These are phyloP conservation scores for Cephalopholis sonnerati DNA, from an alignment of 2,113 vertebrate species.

Conservation along the genomic window DNA sequence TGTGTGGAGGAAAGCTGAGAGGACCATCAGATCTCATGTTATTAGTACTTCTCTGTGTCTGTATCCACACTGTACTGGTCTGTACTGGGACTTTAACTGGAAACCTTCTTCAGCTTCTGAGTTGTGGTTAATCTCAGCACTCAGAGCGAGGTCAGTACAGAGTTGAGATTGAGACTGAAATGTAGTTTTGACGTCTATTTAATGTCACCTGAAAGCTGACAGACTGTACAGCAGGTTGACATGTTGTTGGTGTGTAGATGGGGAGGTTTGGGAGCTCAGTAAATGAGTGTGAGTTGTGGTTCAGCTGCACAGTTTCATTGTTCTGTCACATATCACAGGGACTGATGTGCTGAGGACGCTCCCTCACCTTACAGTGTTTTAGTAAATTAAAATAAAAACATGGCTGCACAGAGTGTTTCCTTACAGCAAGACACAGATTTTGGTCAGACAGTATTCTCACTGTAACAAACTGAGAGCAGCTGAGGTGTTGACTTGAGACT, in stretches of 20 bases:
- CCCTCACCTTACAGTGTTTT: not conserved
- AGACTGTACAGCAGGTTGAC: not conserved
- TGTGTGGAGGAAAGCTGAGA: not conserved
- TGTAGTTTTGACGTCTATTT: not conserved
- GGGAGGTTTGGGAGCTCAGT: not conserved
- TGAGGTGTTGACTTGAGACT: not conserved
- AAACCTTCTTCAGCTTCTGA: not conserved
- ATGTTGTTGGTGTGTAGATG: not conserved
- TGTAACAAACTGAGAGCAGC: not conserved
- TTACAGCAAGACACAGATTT: not conserved
- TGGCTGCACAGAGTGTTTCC: not conserved
- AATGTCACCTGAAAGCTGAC: not conserved
- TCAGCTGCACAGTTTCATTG: not conserved
- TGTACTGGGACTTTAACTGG: not conserved
- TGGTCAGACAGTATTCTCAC: not conserved
- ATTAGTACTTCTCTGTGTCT: not conserved
- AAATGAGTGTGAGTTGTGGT: not conserved
- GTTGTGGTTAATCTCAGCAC: too few species aligned
- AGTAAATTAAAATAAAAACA: not conserved
- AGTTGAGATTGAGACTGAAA: too few species aligned
- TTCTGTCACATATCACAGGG: not conserved
- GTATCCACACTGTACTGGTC: too few species aligned
- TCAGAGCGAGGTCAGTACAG: too few species aligned
- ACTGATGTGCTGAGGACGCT: not conserved
- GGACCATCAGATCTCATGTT: not conserved